phyloP scores from a whole-genome alignment of 2,113 vertebrate species.

The Nematolebias whitei region DNA sequence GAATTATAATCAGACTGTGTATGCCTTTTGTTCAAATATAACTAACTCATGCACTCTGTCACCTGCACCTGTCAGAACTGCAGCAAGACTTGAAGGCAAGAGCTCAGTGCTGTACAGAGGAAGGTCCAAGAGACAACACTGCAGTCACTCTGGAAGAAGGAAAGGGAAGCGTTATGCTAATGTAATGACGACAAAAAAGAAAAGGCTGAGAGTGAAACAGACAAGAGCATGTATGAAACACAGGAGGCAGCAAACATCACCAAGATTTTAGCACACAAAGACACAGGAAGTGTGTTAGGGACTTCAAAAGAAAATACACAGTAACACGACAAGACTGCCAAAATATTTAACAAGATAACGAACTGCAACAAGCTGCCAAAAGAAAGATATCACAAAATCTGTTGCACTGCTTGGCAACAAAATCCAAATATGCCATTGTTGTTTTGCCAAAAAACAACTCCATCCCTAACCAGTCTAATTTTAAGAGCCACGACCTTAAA shows the following conservation, averaged over 20 bases:
- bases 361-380: conserved; percentile 79
- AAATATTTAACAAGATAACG: conserved; percentile 58
- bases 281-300: conserved; percentile 42
- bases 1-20: conserved; percentile 64
- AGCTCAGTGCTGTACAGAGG: conserved; percentile 42
- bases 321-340: conserved; percentile 25
- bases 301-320: conserved; percentile 60
- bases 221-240: conserved; percentile 34
- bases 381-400: conserved; percentile 75
- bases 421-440: conserved; percentile 75
- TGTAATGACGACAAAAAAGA: conserved; percentile 61
- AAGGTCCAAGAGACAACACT: conserved; percentile 42
- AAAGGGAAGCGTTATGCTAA: conserved; percentile 58
- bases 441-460: conserved; percentile 70
- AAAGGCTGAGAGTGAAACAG: conserved; percentile 33
- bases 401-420: conserved; percentile 76
- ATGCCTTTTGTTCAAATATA: conserved; percentile 67
- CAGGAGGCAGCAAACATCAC: conserved; percentile 45
- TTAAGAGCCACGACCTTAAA: conserved; percentile 43
- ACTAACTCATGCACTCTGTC: conserved; percentile 57
- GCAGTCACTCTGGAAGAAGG: conserved; percentile 6
- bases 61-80: conserved; percentile 59
- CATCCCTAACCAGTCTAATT: conserved; percentile 38
- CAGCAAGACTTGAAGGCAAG: conserved; percentile 53
- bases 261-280: conserved; percentile 35